Conservation (phyloP, 2,113 vertebrate species). For the Hydrolagus affinis region DNA sequence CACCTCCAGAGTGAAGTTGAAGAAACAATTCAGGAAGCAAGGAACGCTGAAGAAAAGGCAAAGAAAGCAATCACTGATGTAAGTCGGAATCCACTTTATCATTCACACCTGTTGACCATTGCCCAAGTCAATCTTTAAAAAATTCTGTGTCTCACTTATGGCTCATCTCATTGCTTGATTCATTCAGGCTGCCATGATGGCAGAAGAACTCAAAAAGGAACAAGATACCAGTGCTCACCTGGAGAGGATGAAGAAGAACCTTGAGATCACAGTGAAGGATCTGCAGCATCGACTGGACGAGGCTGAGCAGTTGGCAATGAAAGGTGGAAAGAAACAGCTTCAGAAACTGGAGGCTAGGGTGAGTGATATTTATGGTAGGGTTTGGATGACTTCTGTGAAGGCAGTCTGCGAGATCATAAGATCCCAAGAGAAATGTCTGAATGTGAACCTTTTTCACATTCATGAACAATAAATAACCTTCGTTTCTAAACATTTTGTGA, state of each 20-base stretch:
- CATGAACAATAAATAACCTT: neutral
- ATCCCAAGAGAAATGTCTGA: neutral
- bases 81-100: constrained; percentile 24
- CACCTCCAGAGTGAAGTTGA: constrained; percentile 38
- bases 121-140: neutral
- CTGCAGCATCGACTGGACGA: constrained; percentile 63
- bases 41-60: constrained; percentile 41
- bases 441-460: neutral
- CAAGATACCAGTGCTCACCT: constrained; percentile 52
- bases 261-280: constrained; percentile 67
- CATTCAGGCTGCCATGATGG: constrained; percentile 58
- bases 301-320: constrained; percentile 63
- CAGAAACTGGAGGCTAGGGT: constrained; percentile 64
- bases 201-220: constrained; percentile 53
- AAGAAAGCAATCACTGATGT: constrained; percentile 44
- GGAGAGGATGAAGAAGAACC: constrained; percentile 59
- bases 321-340: constrained; percentile 63
- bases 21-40: constrained; percentile 36
- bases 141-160: neutral
- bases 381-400: too few species aligned
- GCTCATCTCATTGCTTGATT: neutral
- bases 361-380: constrained; percentile 31
- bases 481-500: neutral
- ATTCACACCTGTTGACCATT: neutral
- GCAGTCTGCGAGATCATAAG: neutral